Evolutionary conservation across 2,113 vertebrate species (phyloP).

Genomic region (Otolemur garnettii): DNA sequence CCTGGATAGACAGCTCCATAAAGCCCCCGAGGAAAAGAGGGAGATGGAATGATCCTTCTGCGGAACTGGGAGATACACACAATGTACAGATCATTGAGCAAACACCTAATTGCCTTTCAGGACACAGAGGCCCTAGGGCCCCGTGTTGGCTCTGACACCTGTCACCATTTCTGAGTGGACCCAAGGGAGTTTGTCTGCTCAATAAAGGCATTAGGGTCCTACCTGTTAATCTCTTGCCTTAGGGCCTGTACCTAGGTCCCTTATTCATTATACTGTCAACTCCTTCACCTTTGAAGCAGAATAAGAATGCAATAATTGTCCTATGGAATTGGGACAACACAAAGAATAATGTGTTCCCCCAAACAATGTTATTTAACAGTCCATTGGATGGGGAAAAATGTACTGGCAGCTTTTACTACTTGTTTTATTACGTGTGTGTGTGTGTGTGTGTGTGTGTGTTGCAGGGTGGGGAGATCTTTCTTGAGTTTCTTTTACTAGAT

Average conservation of each 20-base stretch:
- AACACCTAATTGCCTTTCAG: conserved; percentile 35
- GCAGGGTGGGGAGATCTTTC: not conserved
- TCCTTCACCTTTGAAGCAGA: conserved; percentile 23
- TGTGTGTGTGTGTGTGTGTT: rapidly evolving
- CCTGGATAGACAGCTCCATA: not conserved
- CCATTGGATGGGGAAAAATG: not conserved
- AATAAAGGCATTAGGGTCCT: not conserved
- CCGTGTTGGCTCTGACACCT: conserved; percentile 19
- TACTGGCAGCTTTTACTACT: not conserved
- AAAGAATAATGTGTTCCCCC: not conserved
- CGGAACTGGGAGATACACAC: not conserved
- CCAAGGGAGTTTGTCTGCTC: not conserved
- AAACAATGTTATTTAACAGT: conserved; percentile 41
- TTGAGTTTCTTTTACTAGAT: not conserved
- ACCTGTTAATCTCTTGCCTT: conserved; percentile 38
- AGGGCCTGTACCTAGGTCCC: not conserved
- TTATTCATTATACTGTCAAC: not conserved
- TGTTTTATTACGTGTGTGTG: not conserved
- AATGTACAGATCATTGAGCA: not conserved
- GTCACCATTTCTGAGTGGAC: conserved; percentile 35
- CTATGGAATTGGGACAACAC: not conserved
- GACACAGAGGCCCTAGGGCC: not conserved
- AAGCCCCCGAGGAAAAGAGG: not conserved
- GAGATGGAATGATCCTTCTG: not conserved
- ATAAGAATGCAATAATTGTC: not conserved